Conservation (phyloP, 2,797 vertebrate genomes). For the Scleropages formosus region DNA sequence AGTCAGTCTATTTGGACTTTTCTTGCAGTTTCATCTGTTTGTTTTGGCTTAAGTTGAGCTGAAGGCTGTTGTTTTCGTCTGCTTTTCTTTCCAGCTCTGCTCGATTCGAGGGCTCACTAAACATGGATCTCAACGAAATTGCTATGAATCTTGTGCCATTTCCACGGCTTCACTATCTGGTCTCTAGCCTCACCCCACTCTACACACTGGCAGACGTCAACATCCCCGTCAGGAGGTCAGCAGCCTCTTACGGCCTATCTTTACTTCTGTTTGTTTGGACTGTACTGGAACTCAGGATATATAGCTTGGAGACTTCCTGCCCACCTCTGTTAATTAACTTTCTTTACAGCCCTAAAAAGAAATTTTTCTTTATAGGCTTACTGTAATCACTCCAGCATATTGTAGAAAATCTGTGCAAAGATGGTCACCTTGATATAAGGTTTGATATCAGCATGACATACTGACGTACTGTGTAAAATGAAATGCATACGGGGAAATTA, state of each 20-base stretch:
- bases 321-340: background rate
- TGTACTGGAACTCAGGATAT: constrained; percentile 12
- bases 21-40: background rate
- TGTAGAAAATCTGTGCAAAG: background rate
- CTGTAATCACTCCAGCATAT: background rate
- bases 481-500: no score
- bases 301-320: constrained; percentile 21
- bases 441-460: no score
- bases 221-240: constrained; percentile 81
- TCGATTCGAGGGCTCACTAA: constrained; percentile 92
- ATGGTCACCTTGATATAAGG: background rate
- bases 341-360: constrained; percentile 2
- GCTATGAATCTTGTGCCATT: constrained; percentile 96
- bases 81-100: constrained; percentile 72
- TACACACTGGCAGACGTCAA: constrained; percentile 85
- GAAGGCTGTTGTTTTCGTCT: background rate
- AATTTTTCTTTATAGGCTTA: background rate
- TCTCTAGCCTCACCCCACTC: constrained; percentile 90
- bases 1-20: no score
- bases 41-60: background rate
- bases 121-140: constrained; percentile 98
- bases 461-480: no score
- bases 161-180: constrained; percentile 88
- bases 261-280: constrained; percentile 35
- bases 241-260: constrained; percentile 25